Conservation (phyloP, 2,797 vertebrate species). For the Cynodonichthys magdalenae region DNA sequence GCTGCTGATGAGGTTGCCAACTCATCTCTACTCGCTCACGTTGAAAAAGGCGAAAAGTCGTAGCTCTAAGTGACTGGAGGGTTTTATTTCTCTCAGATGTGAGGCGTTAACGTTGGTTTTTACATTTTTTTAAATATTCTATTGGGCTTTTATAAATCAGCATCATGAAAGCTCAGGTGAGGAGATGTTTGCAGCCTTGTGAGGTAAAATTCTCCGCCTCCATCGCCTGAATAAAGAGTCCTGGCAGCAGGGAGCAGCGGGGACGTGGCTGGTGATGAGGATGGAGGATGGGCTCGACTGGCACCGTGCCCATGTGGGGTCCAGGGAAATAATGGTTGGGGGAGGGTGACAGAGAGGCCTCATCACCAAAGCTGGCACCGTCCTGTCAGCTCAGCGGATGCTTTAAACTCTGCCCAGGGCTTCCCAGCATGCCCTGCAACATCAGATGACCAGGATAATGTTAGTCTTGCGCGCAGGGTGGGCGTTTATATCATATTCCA, state of each 20-base stretch:
- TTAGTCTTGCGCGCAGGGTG: slow-evolving; percentile 2
- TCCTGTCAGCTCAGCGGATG: slow-evolving; percentile 52
- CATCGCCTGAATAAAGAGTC: slow-evolving; percentile 20
- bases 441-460: slow-evolving; percentile 29
- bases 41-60: slow-evolving; percentile 2
- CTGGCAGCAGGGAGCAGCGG: slow-evolving; percentile 47
- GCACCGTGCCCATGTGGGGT: slow-evolving; percentile 71
- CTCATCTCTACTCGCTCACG: slow-evolving; percentile 1
- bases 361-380: slow-evolving; percentile 48
- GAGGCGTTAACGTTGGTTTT: neutral
- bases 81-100: neutral
- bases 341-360: slow-evolving; percentile 50
- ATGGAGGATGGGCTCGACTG: slow-evolving; percentile 68
- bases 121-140: neutral
- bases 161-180: slow-evolving; percentile 24
- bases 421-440: slow-evolving; percentile 48
- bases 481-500: neutral
- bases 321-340: slow-evolving; percentile 69
- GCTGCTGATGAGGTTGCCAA: neutral
- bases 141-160: slow-evolving; percentile 10
- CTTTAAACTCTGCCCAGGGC: slow-evolving; percentile 46
- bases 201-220: slow-evolving; percentile 12
- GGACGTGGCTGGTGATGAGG: slow-evolving; percentile 49
- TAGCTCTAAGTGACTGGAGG: slow-evolving; percentile 1
- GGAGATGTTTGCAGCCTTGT: slow-evolving; percentile 29